phyloP scores from a whole-genome alignment of 1,140 invertebrate species.

The Brachionus paranguensis region DNA sequence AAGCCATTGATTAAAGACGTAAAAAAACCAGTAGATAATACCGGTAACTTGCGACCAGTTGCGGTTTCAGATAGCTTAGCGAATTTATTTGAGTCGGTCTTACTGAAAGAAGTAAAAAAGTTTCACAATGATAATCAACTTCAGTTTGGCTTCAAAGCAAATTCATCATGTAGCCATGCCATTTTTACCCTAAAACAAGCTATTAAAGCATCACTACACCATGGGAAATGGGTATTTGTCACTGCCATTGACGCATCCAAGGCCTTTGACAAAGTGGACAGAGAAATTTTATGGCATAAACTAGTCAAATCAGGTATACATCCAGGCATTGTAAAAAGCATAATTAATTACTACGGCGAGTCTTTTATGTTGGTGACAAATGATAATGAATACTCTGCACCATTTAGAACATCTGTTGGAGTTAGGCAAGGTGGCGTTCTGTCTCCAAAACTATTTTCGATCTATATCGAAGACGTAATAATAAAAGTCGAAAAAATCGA shows the following conservation, averaged over 20 bases:
- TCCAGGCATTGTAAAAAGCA: neutral
- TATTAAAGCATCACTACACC: neutral
- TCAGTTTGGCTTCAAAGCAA: neutral
- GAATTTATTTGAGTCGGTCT: too few relatives aligned
- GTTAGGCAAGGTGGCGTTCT: neutral
- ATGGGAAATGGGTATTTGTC: neutral
- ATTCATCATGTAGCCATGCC: neutral
- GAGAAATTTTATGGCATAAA: neutral
- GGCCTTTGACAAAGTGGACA: neutral
- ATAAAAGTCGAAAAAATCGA: neutral
- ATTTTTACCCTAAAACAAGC: neutral
- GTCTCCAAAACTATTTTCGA: neutral
- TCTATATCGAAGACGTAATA: neutral
- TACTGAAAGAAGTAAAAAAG: neutral
- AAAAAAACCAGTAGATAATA: neutral
- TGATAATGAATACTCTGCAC: slow-evolving; percentile 1
- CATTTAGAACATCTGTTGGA: neutral
- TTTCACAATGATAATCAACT: neutral
- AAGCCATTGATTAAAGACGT: neutral
- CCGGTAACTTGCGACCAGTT: neutral
- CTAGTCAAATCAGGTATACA: neutral
- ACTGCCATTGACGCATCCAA: neutral
- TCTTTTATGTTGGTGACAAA: neutral
- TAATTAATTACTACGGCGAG: neutral
- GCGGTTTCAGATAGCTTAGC: too few relatives aligned